Percentiles rank a stretch among this genome's conserved stretches.
Evolutionary conservation across 2,797 vertebrate genomes (phyloP).

Genomic region (Sphenodon punctatus): DNA sequence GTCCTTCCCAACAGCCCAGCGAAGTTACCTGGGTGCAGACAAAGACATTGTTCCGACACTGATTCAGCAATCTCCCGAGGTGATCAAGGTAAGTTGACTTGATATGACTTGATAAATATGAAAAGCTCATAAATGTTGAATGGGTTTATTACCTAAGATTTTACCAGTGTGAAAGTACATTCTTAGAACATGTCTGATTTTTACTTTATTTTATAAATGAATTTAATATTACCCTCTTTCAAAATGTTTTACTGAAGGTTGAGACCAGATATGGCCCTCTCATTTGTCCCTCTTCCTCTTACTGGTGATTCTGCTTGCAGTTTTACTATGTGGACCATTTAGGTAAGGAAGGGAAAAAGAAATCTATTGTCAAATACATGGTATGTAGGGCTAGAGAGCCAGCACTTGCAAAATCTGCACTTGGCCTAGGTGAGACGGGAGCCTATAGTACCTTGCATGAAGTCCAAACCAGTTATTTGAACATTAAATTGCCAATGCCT

Average conservation of each 20-base stretch:
- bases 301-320: background rate
- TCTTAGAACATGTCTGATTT: background rate
- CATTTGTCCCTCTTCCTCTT: background rate
- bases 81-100: conserved; percentile 89
- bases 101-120: conserved; percentile 4
- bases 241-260: too few species aligned
- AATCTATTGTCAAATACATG: background rate
- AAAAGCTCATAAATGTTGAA: background rate
- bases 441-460: background rate
- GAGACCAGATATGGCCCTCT: background rate
- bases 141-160: too few species aligned
- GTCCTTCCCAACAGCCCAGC: conserved; percentile 61
- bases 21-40: conserved; percentile 44
- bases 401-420: background rate
- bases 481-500: background rate
- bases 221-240: background rate
- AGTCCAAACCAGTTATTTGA: background rate
- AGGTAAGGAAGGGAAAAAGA: background rate
- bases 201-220: background rate
- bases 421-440: background rate
- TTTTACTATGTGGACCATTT: background rate
- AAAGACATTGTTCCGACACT: conserved; percentile 83
- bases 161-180: conserved; percentile 14
- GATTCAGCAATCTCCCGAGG: conserved; percentile 93
- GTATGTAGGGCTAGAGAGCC: background rate